phyloP scores from a whole-genome alignment of 2,113 vertebrate species.

The Rhadina sibilatrix region DNA sequence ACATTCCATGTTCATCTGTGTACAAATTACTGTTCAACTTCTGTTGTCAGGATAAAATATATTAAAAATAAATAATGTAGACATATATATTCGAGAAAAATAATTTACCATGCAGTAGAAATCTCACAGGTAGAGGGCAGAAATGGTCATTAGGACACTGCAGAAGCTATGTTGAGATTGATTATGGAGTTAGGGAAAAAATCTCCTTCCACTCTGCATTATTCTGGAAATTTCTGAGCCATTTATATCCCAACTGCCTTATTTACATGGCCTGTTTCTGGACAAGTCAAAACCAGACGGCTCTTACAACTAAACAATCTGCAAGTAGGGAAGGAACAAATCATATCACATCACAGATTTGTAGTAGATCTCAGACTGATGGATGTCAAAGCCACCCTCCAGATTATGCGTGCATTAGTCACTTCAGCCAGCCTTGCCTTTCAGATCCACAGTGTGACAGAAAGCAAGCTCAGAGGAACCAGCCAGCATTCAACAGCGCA shows the following conservation, averaged over 20 bases:
- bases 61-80: neutral
- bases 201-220: neutral
- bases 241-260: neutral
- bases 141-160: neutral
- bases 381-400: neutral
- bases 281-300: neutral
- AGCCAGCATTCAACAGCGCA: neutral
- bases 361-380: neutral
- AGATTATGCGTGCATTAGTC: neutral
- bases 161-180: neutral
- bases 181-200: neutral
- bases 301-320: neutral
- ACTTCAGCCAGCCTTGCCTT: neutral
- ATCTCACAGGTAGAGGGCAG: neutral
- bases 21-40: neutral
- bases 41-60: neutral
- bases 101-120: neutral
- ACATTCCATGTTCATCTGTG: neutral
- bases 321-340: rapidly evolving
- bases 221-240: neutral
- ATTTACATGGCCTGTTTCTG: neutral
- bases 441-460: neutral
- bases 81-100: neutral
- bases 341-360: rapidly evolving
- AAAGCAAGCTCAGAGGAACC: neutral